Evolutionary conservation across 2,888 invertebrate species (phyloP), one percentile per base, ranked within the genome.

Genomic region (Sturmia bella): DNA sequence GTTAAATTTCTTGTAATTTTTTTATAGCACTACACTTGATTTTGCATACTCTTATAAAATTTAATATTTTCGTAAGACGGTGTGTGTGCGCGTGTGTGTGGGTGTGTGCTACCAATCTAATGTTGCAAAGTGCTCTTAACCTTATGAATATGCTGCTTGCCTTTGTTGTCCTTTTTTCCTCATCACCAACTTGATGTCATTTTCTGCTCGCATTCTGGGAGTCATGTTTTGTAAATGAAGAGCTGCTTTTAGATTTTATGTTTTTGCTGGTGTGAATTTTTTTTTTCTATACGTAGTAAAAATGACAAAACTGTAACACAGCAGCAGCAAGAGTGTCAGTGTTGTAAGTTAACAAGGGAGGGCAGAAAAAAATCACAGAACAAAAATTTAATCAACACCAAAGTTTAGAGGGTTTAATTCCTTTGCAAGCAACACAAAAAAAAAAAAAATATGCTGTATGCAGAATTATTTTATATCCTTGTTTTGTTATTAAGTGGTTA

Each of bases 331-430:
- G 32, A 77, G 59, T 69, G 59, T 69, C 68, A 61, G 59, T 68
- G 52, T 59, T 37, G 32, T 15, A n/a, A 24, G 73, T 41, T 43
- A 63, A 24, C 32, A 32, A 32, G 56, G n/a, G 24, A n/a, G 17
- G 39, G 13, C 11, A 61, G 41, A 37, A 64, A 63, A 56, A 63
- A 70, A 66, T 70, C 52, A 17, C 61, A 52, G 73, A 21, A 56
- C 77, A 82, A 77, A 82, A 82, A 82, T 82, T 82, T 82, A 82
- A 82, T 82, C 81, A 82, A 77, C 73, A 69, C 43, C 43, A 66
- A 63, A 81, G 41, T 68, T 69, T 70, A 59, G 75, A 64, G 79
- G 54, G 66, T 73, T 66, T 61, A 59, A 66, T 59, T 41, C n/a
- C 11, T 66, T 59, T 70, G 52, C 17, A 17, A 57, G 74, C 19